Evolutionary conservation across 2,797 vertebrate species (phyloP).

Genomic region (Crax fasciolata): DNA sequence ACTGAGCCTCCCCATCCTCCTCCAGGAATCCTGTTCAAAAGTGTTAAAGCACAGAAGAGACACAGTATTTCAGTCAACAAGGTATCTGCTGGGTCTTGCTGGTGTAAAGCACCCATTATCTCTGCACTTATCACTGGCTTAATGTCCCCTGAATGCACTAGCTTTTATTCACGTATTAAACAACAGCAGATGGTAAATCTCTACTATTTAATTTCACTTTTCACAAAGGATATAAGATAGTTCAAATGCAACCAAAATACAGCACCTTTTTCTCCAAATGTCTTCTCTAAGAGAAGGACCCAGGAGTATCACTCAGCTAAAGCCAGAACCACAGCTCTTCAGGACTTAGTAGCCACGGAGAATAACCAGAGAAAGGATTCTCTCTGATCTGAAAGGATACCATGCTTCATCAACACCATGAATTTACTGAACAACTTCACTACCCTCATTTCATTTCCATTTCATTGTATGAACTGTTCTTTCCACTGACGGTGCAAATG

Average conservation of each 20-base stretch:
- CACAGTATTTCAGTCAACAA: not conserved
- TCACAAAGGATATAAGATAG: not conserved
- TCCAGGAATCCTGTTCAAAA: not conserved
- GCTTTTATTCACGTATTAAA: conserved; percentile 28
- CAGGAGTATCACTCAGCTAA: not conserved
- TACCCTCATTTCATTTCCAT: not conserved
- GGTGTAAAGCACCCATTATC: not conserved
- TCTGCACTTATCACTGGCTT: not conserved
- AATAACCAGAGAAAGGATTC: not conserved
- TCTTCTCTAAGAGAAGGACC: not conserved
- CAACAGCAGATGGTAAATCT: not conserved
- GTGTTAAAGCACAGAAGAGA: not conserved
- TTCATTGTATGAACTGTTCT: not conserved
- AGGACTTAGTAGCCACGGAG: not conserved
- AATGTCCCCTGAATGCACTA: not conserved
- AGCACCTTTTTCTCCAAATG: not conserved
- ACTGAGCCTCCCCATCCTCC: not conserved
- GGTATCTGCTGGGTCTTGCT: not conserved
- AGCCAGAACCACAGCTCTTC: not conserved
- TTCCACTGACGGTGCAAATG: not conserved
- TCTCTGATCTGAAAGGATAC: not conserved
- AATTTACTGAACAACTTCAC: not conserved
- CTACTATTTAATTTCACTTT: conserved; percentile 8
- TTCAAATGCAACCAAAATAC: not conserved
- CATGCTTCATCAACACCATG: not conserved